phyloP scores from a whole-genome alignment of 1,140 invertebrate genomes.

The Ruditapes philippinarum region DNA sequence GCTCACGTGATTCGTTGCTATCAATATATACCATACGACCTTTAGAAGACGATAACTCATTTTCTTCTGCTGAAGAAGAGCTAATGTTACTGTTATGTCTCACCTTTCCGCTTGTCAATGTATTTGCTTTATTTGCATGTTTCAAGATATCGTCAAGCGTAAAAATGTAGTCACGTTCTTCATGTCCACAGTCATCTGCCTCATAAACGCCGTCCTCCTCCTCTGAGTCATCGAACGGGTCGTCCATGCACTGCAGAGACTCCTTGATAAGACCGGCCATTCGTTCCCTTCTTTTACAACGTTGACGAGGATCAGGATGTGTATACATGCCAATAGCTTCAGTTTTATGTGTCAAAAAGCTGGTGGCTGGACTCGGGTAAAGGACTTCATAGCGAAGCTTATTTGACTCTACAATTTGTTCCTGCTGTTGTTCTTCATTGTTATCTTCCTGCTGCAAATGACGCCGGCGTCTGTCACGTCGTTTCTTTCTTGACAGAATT shows the following conservation, averaged over 20 bases:
- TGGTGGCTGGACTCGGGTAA: conserved; percentile 20
- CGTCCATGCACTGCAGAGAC: neutral
- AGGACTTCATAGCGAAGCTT: conserved; percentile 40
- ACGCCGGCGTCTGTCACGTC: neutral
- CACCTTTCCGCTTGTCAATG: neutral
- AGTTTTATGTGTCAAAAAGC: conserved; percentile 17
- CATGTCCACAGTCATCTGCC: neutral
- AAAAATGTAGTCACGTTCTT: neutral
- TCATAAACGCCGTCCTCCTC: conserved; percentile 43
- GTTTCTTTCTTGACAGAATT: neutral
- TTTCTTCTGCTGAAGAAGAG: neutral
- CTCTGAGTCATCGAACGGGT: conserved; percentile 34
- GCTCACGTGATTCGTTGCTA: neutral
- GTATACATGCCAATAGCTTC: conserved; percentile 28
- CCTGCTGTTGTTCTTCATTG: neutral
- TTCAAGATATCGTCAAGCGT: conserved; percentile 34
- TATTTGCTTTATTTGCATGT: conserved; percentile 36
- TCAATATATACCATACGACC: neutral
- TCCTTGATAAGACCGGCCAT: conserved; percentile 33
- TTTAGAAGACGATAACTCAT: neutral
- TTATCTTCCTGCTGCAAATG: neutral
- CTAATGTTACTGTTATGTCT: neutral
- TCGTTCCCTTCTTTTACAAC: neutral
- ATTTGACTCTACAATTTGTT: neutral
- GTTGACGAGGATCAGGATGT: neutral